A percentile compares a stretch with the other conserved stretches of the same genome.
phyloP scores from a whole-genome alignment of 2,113 vertebrate genomes.

The Trinectes maculatus region DNA sequence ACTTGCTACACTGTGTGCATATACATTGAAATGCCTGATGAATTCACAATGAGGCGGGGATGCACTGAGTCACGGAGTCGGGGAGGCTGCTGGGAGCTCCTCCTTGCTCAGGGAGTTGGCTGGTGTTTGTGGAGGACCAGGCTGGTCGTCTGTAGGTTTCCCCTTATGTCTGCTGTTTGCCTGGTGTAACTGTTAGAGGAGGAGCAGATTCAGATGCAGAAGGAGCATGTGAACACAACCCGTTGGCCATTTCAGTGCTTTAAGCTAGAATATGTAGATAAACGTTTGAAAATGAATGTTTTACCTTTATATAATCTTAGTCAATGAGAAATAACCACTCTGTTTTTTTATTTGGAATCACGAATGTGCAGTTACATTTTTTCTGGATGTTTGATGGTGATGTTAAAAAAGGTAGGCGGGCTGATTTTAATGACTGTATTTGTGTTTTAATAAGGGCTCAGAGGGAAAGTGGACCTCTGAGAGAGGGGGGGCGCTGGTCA shows the following conservation, averaged over 20 bases:
- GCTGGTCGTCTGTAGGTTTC: conserved; percentile 4
- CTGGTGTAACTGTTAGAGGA: not conserved
- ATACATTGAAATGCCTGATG: conserved; percentile 62
- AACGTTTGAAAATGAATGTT: too few species aligned
- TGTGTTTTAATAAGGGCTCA: not conserved
- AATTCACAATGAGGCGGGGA: conserved; percentile 66
- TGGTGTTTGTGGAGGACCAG: conserved; percentile 19
- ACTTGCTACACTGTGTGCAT: conserved; percentile 45
- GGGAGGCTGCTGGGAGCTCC: conserved; percentile 34
- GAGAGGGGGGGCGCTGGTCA: conserved; percentile 4
- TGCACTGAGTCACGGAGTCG: conserved; percentile 48
- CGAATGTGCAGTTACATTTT: too few species aligned
- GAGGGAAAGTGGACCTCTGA: not conserved
- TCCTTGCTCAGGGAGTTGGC: conserved; percentile 39
- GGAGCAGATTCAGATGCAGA: not conserved
- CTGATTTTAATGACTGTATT: not conserved
- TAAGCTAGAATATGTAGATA: too few species aligned
- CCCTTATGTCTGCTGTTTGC: conserved; percentile 13
- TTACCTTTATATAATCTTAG: too few species aligned
- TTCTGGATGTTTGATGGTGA: not conserved
- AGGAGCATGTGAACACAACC: not conserved
- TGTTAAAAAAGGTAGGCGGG: not conserved
- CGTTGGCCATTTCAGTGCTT: not conserved
- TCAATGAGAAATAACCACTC: too few species aligned
- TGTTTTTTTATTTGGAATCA: not conserved